phyloP scores from a whole-genome alignment of 2,797 vertebrate genomes.

The Galago senegalensis region DNA sequence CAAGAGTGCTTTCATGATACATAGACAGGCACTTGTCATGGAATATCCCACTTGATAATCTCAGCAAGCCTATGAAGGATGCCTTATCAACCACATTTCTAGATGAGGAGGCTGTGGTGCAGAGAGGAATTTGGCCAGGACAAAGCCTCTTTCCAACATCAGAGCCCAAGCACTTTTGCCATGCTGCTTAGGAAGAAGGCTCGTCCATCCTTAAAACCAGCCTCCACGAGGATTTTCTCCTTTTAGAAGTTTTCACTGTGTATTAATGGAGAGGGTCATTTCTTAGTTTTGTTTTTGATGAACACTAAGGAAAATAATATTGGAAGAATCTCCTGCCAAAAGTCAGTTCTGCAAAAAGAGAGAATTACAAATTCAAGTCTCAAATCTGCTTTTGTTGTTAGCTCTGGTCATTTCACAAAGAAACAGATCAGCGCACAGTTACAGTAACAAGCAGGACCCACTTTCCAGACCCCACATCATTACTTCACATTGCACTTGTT shows the following conservation, averaged over 20 bases:
- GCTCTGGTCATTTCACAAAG: background rate
- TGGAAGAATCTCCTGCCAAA: slow-evolving; percentile 57
- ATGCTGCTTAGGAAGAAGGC: background rate
- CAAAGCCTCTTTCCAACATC: background rate
- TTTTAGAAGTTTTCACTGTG: background rate
- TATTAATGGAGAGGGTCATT: background rate
- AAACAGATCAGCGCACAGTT: slow-evolving; percentile 71
- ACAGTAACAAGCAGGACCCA: slow-evolving; percentile 37
- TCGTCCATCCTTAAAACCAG: slow-evolving; percentile 33
- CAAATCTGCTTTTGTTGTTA: background rate
- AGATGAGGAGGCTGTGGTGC: background rate
- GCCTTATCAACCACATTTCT: background rate
- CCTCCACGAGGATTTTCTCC: background rate
- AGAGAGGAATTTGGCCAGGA: background rate
- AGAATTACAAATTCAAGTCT: slow-evolving; percentile 35
- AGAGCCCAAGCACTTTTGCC: background rate
- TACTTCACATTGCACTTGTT: slow-evolving; percentile 69
- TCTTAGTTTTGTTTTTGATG: slow-evolving; percentile 18
- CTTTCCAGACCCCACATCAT: slow-evolving; percentile 52
- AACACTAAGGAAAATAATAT: background rate
- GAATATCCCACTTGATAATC: background rate
- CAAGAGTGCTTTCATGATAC: background rate
- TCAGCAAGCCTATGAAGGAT: background rate
- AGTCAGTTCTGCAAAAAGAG: background rate
- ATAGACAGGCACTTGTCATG: background rate